Conservation (phyloP, 2,113 vertebrate species). For the Artemisiospiza belli region DNA sequence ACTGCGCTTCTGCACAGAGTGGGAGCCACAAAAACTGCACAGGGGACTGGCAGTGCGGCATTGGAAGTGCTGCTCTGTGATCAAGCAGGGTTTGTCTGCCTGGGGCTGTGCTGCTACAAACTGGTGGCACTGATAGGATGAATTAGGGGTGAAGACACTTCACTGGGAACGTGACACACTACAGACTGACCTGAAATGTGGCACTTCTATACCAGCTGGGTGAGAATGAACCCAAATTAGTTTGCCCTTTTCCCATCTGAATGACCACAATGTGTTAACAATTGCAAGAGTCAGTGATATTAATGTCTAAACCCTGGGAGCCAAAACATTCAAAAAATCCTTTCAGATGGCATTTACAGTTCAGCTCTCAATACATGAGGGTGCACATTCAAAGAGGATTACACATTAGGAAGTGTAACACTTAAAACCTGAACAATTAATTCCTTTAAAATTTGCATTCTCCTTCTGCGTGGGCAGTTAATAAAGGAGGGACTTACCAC, state of each 20-base stretch:
- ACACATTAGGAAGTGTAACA: conserved; percentile 6
- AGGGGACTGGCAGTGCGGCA: rapidly evolving
- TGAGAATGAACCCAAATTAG: background rate
- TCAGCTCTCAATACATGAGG: background rate
- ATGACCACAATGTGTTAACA: background rate
- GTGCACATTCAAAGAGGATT: conserved; percentile 13
- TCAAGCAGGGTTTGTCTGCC: background rate
- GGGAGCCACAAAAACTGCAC: background rate
- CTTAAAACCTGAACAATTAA: conserved; percentile 46
- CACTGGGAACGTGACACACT: background rate
- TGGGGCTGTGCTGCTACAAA: background rate
- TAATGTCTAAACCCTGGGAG: conserved; percentile 1
- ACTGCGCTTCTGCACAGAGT: background rate
- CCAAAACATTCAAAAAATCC: background rate
- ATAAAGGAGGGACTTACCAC: conserved; percentile 82
- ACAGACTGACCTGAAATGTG: background rate
- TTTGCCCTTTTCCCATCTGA: background rate
- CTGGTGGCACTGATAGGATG: background rate
- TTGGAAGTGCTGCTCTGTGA: background rate
- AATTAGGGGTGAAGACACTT: background rate
- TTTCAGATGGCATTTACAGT: conserved; percentile 30
- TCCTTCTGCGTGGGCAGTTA: background rate
- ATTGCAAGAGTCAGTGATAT: background rate
- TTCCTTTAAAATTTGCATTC: conserved; percentile 50
- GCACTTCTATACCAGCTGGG: background rate